phyloP scores from a whole-genome alignment of 2,888 invertebrate species.

The Acanthosepion lycidas region DNA sequence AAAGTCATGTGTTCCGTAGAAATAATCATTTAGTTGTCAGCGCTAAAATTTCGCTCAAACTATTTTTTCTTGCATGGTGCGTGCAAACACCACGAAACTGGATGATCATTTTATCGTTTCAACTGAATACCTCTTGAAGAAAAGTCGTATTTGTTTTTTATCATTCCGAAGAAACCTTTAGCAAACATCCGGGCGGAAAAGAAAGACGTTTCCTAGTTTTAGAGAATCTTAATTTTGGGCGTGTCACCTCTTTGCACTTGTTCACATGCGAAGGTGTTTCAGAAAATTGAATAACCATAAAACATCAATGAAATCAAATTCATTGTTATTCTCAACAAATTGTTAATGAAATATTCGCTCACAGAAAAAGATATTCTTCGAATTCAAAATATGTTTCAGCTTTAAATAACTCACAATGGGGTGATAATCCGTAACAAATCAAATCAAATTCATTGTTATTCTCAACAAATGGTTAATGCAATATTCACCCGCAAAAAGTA shows the following conservation, averaged over 20 bases:
- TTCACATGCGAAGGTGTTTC: conserved; percentile 11
- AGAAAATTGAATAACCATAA: neutral
- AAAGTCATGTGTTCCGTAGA: neutral
- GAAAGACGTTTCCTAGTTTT: neutral
- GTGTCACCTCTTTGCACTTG: neutral
- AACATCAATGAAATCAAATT: too few species aligned
- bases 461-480: too few species aligned
- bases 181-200: neutral
- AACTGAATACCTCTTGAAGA: neutral
- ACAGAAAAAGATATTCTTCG: too few species aligned
- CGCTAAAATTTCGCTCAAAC: neutral
- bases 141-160: neutral
- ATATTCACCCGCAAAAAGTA: too few species aligned
- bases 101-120: neutral
- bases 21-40: neutral
- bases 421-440: too few species aligned
- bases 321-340: too few species aligned
- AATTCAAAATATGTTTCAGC: too few species aligned
- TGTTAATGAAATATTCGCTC: too few species aligned
- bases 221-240: neutral
- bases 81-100: neutral
- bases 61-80: neutral
- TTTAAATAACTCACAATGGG: too few species aligned
- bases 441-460: too few species aligned
- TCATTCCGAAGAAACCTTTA: neutral